Evolutionary conservation across 2,113 vertebrate genomes (phyloP).

Genomic region (Pterocles orientalis): DNA sequence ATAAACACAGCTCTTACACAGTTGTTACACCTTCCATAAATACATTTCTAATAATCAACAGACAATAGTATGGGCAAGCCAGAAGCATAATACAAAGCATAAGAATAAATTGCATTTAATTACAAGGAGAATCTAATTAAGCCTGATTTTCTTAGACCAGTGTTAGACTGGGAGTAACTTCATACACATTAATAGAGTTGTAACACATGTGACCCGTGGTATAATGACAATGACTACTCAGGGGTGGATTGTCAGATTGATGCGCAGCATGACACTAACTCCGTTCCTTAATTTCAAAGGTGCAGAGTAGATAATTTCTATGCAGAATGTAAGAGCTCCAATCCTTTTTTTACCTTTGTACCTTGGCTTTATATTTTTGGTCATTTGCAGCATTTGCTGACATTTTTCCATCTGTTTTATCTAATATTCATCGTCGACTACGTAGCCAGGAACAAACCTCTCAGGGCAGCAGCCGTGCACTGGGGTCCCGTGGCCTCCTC

Average conservation of each 20-base stretch:
- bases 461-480: rapidly evolving
- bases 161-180: constrained; percentile 46
- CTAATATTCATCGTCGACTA: background rate
- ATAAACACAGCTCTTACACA: constrained; percentile 30
- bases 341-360: background rate
- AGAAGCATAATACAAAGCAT: constrained; percentile 46
- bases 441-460: background rate
- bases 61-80: constrained; percentile 38
- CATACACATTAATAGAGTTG: constrained; percentile 64
- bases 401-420: constrained; percentile 21
- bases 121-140: constrained; percentile 66
- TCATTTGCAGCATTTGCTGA: constrained; percentile 19
- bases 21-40: constrained; percentile 56
- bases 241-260: constrained; percentile 54
- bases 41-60: constrained; percentile 49
- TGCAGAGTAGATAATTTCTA: background rate
- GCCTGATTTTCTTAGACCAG: constrained; percentile 47
- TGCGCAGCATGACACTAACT: constrained; percentile 21
- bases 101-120: constrained; percentile 69
- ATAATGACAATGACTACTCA: constrained; percentile 58
- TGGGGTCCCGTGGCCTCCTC: background rate
- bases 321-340: background rate
- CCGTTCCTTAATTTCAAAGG: constrained; percentile 43
- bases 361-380: constrained; percentile 3
- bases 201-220: constrained; percentile 36